Evolutionary conservation across 2,113 vertebrate genomes (phyloP), one percentile per base, ranked within the genome.

Genomic region (Leptodactylus fuscus): DNA sequence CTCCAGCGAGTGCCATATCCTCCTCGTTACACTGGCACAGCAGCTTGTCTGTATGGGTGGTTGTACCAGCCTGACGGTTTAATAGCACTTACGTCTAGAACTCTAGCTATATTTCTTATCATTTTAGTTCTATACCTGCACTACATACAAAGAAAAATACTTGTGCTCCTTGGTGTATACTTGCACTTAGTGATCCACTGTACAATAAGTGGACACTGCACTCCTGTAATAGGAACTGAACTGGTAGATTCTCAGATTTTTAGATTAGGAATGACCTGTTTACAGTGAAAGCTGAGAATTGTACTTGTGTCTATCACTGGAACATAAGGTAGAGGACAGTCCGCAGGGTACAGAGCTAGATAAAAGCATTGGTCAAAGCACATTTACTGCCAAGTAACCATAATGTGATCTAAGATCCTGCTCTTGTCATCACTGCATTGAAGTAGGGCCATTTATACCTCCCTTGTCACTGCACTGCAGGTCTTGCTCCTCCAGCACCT

Each of bases 241-340:
- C 24, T 16, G 78, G 65, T 81, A 49, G 41, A 82, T 24, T 73
- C 67, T 82, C 70, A 60, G 81, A 75, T 74, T 83, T 53, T 62
- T 44, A 75, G 82, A 76, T 83, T 83, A 83, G 53, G 22, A 62
- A 24, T 83, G 70, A 70, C 82, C 53, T 83, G 71, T 46, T 83
- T 62, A 41, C 20, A 18, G 53, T 76, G 70, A 83, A 75, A 75
- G 34, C 71, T 55, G 82, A 83, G 82, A 62, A 76, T 48, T 48
- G 36, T 49, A 75, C 24, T 27, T 46, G 51, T 48, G 36, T 75
- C 82, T 75, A 44, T 76, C 53, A 48, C 27, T 62, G 82, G 55
- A 76, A 83, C 53, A 46, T 46, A 83, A 76, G 82, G 67, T 70
- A 70, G 5, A 32, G 62, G 69, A 6, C 81, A 82, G 67, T 16